phyloP scores from a whole-genome alignment of 2,113 vertebrate species.

The Phrynosoma blainvillii region DNA sequence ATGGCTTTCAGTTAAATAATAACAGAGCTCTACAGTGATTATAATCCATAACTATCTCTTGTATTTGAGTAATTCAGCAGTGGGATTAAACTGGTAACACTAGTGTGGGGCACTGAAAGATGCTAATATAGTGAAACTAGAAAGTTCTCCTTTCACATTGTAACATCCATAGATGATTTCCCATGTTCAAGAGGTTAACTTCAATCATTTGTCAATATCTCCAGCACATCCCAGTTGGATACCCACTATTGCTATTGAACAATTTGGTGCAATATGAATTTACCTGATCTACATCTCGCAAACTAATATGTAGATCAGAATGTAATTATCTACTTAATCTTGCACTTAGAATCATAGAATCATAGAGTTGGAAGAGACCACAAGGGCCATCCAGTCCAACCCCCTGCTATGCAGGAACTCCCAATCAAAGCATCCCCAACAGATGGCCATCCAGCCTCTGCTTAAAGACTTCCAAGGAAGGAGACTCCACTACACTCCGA shows the following conservation, averaged over 20 bases:
- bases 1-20: constrained; percentile 36
- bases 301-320: neutral
- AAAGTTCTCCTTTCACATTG: neutral
- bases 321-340: too few relatives aligned
- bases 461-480: too few relatives aligned
- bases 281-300: too few relatives aligned
- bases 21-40: constrained; percentile 33
- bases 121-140: constrained; percentile 12
- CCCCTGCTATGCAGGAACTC: too few relatives aligned
- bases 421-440: too few relatives aligned
- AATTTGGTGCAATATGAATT: neutral
- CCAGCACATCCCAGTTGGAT: neutral
- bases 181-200: neutral
- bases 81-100: constrained; percentile 12
- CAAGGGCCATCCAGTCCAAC: too few relatives aligned
- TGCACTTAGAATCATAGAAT: neutral
- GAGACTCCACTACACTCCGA: too few relatives aligned
- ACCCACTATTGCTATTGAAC: neutral
- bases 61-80: constrained; percentile 24
- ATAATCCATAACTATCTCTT: constrained; percentile 35
- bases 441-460: too few relatives aligned
- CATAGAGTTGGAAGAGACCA: too few relatives aligned
- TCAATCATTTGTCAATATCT: neutral
- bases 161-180: neutral
- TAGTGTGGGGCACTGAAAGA: constrained; percentile 26